Evolutionary conservation across 2,797 vertebrate genomes (phyloP), one percentile per base, ranked within the genome.

Genomic region (Coluber constrictor): DNA sequence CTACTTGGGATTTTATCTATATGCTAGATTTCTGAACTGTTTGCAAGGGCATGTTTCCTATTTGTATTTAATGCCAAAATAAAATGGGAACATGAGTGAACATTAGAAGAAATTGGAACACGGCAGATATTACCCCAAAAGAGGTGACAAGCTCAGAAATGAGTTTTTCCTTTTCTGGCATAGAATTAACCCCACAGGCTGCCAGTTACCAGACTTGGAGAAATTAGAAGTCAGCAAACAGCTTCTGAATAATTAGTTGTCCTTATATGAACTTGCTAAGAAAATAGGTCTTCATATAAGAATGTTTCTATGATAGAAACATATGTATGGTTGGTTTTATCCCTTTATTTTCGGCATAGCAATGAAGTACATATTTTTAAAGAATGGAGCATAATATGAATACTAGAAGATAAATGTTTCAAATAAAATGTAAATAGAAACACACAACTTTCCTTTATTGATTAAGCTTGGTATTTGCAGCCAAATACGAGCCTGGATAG

Each of bases 181-280:
- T 93, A 83, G 92, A 94, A 92, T 94, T 96, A 96, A 96, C 94
- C 95, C 95, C 94, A 94, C 91, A 95, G 96, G 95, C 94, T 96
- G 96, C 95, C 95, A 95, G 95, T 94, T 47, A 93, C 95, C 95
- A 92, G 94, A 91, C 92, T 74, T 92, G 92, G 94, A 86, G 79
- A 94, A 96, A 94, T 95, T 90, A 93, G 95, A 96, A 92, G 95
- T 95, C 89, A 55, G 89, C 20, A 13, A 92, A 92, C 66, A 60
- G 83, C 86, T 57, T 61, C 63, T 94, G 96, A 56, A 94, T 94
- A 96, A 96, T 96, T 95, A 96, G 95, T 95, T 96, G 94, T 96
- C 96, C 96, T 97, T 94, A 96, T 90, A 93, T 96, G 96, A 96
- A 96, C 95, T 90, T 91, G 8, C 5, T 0, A 2, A 95, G 90